Conservation (phyloP, 2,888 invertebrate genomes). For the Dryobota labecula region DNA sequence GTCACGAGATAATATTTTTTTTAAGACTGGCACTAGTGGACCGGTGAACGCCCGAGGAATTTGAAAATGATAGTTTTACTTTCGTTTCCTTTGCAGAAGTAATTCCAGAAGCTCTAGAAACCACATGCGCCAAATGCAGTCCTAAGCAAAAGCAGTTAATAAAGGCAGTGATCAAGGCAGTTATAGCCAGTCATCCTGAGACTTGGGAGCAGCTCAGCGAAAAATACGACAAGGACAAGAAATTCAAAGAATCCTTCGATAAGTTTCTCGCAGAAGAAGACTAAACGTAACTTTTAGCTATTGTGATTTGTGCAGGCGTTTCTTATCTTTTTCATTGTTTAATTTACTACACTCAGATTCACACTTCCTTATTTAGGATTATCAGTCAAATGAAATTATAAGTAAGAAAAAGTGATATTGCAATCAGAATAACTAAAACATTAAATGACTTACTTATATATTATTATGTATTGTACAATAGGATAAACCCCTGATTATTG, state of each 20-base stretch:
- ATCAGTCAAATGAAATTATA: not conserved
- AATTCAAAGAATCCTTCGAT: constrained; percentile 91
- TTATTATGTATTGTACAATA: not conserved
- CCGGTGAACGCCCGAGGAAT: too few species aligned
- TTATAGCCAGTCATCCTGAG: constrained; percentile 92
- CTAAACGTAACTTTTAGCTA: constrained; percentile 62
- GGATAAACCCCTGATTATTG: not conserved
- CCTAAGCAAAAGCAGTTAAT: constrained; percentile 91
- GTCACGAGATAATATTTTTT: too few species aligned
- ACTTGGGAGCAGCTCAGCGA: constrained; percentile 92
- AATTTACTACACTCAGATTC: not conserved
- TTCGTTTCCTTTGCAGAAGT: constrained; percentile 87
- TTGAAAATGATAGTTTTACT: not conserved
- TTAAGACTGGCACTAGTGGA: too few species aligned
- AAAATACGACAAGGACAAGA: constrained; percentile 93
- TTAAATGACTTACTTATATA: too few species aligned
- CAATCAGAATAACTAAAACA: not conserved
- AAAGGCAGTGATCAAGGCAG: constrained; percentile 91
- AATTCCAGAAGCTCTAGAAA: constrained; percentile 93
- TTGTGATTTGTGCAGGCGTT: constrained; percentile 22
- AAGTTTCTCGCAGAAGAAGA: constrained; percentile 81
- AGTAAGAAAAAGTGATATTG: not conserved
- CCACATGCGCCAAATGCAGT: constrained; percentile 92
- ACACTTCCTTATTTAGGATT: too few species aligned
- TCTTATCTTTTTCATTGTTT: not conserved